Evolutionary conservation across 2,888 invertebrate species (phyloP), one percentile per base, ranked within the genome.

Genomic region (Melanophora roralis): DNA sequence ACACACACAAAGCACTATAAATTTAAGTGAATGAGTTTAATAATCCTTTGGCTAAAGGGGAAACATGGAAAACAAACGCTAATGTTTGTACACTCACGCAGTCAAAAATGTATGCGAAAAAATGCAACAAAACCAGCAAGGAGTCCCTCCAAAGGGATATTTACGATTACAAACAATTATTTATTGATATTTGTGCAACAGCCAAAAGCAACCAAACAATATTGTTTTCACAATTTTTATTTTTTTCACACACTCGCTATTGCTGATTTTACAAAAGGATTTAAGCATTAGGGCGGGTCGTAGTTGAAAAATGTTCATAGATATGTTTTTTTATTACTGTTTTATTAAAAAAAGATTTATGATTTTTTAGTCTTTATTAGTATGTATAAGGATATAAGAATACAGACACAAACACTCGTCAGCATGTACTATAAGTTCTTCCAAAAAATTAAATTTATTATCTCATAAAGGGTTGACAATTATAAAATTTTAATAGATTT

Each of bases 101-200:
- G 36, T 53, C 27, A 45, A 21, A 57, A 4, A 38, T 23, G 45
- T 11, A 21, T n/a, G n/a, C n/a, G n/a, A 32, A 9, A 14, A n/a
- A n/a, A n/a, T n/a, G 6, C 27, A 27, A 6, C 27, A 12, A 27
- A 5, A n/a, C 12, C 12, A 34, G 57, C 19, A 53, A 45, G n/a
- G 32, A 69, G 27, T 21, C 64, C 57, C 57, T 71, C 43, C 57
- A 40, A 47, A 64, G 23, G 69, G 62, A 76, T 49, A 71, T 77
- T 71, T 77, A 57, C 47, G 62, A 60, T 55, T 62, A 60, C 27
- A 76, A 62, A 49, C 62, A 71, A 71, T 77, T 77, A 71, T 77
- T 77, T 77, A 77, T 77, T 71, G 76, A 71, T 64, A 65, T 65
- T n/a, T 71, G 57, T 64, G 57, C 69, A 76, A 76, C 62, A 62